Evolutionary conservation across 2,888 invertebrate species (phyloP), one percentile per base, ranked within the genome.

Genomic region (Sthenelais limicola): DNA sequence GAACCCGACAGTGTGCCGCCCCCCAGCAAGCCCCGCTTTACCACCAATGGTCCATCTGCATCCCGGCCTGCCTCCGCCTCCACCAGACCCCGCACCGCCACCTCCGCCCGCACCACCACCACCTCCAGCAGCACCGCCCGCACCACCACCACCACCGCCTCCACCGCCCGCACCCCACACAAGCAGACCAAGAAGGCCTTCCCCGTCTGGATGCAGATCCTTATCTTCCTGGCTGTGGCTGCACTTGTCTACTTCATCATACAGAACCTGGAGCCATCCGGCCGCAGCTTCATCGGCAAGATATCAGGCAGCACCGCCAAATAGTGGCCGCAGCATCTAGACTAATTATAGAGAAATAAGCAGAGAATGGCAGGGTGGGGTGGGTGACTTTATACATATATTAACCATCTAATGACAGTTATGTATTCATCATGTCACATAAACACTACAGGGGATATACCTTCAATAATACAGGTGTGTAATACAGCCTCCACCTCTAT

Each of bases 261-360:
- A 12, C 62, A 62, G 62, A 35, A 62, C 24, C 21, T 62, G 35
- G 62, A 62, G 21, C 62, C 62, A n/a, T 15, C 43, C 9, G 43
- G n/a, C n/a, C n/a, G n/a, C n/a, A n/a, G n/a, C n/a, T n/a, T n/a
- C n/a, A n/a, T n/a, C n/a, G n/a, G n/a, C n/a, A n/a, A n/a, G n/a
- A n/a, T n/a, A n/a, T n/a, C n/a, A n/a, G n/a, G n/a, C n/a, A n/a
- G n/a, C n/a, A n/a, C n/a, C n/a, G n/a, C n/a, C n/a, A n/a, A n/a
- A n/a, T n/a, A n/a, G n/a, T n/a, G n/a, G n/a, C n/a, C n/a, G n/a
- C n/a, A n/a, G n/a, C n/a, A n/a, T n/a, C n/a, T n/a, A n/a, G n/a
- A n/a, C n/a, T n/a, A n/a, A n/a, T n/a, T n/a, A n/a, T n/a, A n/a
- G n/a, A n/a, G n/a, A n/a, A n/a, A n/a, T n/a, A n/a, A n/a, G n/a